phyloP scores from a whole-genome alignment of 2,113 vertebrate species.

The Thinocorus orbignyianus region DNA sequence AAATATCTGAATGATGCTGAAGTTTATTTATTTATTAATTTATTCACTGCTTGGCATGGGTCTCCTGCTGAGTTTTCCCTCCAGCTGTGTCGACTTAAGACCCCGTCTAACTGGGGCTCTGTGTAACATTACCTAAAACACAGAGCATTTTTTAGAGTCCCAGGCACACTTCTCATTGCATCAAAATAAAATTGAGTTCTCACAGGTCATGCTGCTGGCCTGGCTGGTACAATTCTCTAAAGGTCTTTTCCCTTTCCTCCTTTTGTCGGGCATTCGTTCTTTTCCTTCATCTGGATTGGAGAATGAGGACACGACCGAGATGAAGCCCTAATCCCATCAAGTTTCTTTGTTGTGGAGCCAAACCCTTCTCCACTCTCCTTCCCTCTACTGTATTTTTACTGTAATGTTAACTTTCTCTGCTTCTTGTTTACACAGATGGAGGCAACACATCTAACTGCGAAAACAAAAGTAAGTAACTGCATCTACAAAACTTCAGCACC shows the following conservation, averaged over 20 bases:
- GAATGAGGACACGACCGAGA: not conserved
- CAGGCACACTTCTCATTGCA: not conserved
- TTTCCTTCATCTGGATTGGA: not conserved
- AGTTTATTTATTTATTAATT: not conserved
- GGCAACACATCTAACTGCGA: not conserved
- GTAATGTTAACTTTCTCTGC: not conserved
- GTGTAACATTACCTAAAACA: not conserved
- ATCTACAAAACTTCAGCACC: not conserved
- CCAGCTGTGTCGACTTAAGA: not conserved
- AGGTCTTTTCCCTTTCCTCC: not conserved
- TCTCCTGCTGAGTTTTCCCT: not conserved
- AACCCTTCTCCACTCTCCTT: not conserved
- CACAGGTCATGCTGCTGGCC: not conserved
- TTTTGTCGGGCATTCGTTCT: not conserved
- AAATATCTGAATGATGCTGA: accelerated
- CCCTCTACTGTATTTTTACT: not conserved
- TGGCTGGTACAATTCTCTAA: not conserved
- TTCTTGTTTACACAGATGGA: conserved; percentile 37
- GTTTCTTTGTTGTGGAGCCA: not conserved
- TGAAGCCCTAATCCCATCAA: not conserved
- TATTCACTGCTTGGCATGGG: not conserved
- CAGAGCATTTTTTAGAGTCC: not conserved
- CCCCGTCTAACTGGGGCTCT: not conserved
- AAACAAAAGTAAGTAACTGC: not conserved
- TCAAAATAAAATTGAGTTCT: not conserved